Evolutionary conservation across 2,797 vertebrate species (phyloP), one percentile per base, ranked within the genome.

Genomic region (Helarctos malayanus): DNA sequence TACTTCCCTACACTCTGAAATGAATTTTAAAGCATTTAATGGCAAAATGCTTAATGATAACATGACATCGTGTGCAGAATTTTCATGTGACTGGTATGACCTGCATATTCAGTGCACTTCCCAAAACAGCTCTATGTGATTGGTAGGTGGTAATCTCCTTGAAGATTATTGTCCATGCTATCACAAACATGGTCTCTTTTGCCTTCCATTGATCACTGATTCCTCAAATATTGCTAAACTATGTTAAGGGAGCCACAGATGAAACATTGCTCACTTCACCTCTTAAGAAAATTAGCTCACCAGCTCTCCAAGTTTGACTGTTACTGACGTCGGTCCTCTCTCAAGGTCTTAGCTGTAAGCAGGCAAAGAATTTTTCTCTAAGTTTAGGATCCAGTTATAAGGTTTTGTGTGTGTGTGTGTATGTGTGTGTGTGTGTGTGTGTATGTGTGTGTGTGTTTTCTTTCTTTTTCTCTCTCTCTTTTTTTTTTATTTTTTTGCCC

Each of bases 261-360:
- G 2, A 38, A 94, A 16, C 7, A 47, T 5, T 11, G 25, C 23
- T 91, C 25, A 68, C 32, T 59, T 94, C 7, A 56, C 5, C 19
- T 86, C 76, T 41, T 84, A 25, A 95, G 71, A 76, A 95, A 91
- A 90, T 69, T 23, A 92, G 49, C 41, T 87, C 27, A 52, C 59
- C 14, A 29, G 19, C 41, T 91, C 59, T 89, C 94, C 38, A 54
- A 56, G 29, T 41, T 14, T 49, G 49, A 45, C 16, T 29, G 18
- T 47, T 12, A 45, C 32, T 80, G 32, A 93, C 49, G n/a, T 95
- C 45, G 18, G 32, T 78, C 76, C 32, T 87, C n/a, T 87, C 65
- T 93, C 78, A 80, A 81, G 78, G 54, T 85, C 13, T 8, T 63
- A 84, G 68, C 19, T 38, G 16, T 49, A 54, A 94, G 91, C 32